Evolutionary conservation across 1,140 invertebrate species (phyloP).

Genomic region (Cephus cinctus): DNA sequence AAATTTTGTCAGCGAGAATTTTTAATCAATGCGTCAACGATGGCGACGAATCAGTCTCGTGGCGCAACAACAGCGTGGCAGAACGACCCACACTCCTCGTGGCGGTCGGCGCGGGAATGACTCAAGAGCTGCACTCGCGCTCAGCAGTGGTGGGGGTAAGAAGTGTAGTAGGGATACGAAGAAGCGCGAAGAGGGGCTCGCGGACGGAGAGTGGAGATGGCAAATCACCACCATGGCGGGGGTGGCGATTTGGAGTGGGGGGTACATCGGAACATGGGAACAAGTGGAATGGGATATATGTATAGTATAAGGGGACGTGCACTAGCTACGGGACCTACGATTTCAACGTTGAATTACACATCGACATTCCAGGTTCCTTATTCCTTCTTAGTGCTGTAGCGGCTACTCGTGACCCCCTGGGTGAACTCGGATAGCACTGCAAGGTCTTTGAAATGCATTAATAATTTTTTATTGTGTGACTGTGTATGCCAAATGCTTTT

Average conservation of each 20-base stretch:
- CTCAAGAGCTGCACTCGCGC: slow-evolving; percentile 10
- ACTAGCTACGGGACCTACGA: slow-evolving; percentile 2
- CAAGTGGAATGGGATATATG: slow-evolving; percentile 6
- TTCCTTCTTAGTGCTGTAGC: too few species aligned
- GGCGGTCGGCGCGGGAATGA: slow-evolving; percentile 46
- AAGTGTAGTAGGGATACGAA: too few species aligned
- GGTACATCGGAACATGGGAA: background rate
- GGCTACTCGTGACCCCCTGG: too few species aligned
- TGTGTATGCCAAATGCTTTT: too few species aligned
- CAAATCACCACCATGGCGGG: slow-evolving; percentile 18
- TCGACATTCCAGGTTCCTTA: too few species aligned
- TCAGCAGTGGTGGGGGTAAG: background rate
- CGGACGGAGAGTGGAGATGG: slow-evolving; percentile 22
- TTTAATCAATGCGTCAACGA: background rate
- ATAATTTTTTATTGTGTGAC: too few species aligned
- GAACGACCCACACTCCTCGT: slow-evolving; percentile 34
- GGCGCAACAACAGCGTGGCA: slow-evolving; percentile 23
- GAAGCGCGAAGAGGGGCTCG: background rate
- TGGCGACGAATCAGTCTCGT: slow-evolving; percentile 20
- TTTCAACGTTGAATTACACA: background rate
- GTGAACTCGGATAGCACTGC: too few species aligned
- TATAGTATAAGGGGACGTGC: slow-evolving; percentile 10
- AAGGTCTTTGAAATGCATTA: too few species aligned
- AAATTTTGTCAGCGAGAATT: too few species aligned
- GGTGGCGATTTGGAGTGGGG: slow-evolving; percentile 12